Percentiles rank a stretch among this genome's conserved stretches.
phyloP scores from a whole-genome alignment of 2,888 invertebrate genomes.

The Geotrupes spiniger region DNA sequence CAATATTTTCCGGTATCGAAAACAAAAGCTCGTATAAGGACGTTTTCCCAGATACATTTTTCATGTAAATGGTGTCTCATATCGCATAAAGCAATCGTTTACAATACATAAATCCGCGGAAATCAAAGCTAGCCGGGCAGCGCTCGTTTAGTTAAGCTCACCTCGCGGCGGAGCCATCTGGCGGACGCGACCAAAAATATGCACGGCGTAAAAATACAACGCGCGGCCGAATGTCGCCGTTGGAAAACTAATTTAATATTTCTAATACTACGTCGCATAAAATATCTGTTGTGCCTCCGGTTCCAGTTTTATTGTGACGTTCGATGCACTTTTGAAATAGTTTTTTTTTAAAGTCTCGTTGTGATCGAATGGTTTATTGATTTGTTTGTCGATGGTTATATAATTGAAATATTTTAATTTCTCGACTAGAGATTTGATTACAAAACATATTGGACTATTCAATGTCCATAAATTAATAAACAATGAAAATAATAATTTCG shows the following conservation, averaged over 20 bases:
- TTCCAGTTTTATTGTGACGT: no score
- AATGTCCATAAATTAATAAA: no score
- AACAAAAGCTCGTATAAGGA: constrained; percentile 51
- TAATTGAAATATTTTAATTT: no score
- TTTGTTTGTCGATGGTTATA: no score
- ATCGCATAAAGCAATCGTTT: constrained; percentile 55
- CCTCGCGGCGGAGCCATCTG: constrained; percentile 45
- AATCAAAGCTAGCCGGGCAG: constrained; percentile 48
- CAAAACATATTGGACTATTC: no score
- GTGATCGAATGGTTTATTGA: no score
- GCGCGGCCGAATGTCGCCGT: constrained; percentile 7
- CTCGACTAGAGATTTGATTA: no score
- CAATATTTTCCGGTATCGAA: constrained; percentile 53
- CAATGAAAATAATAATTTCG: no score
- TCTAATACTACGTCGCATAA: constrained; percentile 10
- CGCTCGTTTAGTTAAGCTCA: constrained; percentile 48
- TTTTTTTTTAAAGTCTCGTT: no score
- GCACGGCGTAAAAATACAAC: constrained; percentile 19
- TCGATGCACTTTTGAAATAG: no score
- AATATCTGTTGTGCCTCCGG: background rate
- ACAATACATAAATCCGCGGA: constrained; percentile 54
- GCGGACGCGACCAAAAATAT: constrained; percentile 26
- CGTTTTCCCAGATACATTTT: constrained; percentile 53
- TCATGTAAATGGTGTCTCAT: constrained; percentile 55
- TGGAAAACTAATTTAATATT: constrained; percentile 16